These are phyloP conservation scores for Echeneis naucrates DNA, from an alignment of 2,797 vertebrate genomes.

Conservation along the genomic window DNA sequence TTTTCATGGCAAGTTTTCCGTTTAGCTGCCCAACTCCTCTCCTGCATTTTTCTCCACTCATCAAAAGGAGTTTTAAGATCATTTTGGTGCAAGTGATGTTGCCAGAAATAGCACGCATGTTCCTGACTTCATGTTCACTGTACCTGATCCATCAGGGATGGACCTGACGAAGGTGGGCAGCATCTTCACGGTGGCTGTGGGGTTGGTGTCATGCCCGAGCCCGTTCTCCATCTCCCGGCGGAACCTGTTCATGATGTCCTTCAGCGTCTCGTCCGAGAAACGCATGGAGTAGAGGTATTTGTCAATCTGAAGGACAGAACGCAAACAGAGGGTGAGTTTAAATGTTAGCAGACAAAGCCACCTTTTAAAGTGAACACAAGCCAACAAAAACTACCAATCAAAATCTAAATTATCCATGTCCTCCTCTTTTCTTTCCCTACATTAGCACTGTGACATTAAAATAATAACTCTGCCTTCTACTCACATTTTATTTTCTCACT, in stretches of 20 bases:
- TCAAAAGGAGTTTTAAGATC: background rate
- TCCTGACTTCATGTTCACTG: background rate
- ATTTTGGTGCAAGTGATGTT: background rate
- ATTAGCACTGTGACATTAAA: too few species aligned
- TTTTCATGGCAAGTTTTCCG: background rate
- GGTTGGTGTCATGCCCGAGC: constrained; percentile 91
- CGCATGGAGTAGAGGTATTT: constrained; percentile 98
- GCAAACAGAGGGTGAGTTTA: background rate
- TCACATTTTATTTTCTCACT: too few species aligned
- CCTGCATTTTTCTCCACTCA: too few species aligned
- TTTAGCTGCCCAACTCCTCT: background rate
- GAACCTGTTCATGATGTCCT: constrained; percentile 94
- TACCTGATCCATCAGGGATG: constrained; percentile 98
- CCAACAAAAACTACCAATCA: too few species aligned
- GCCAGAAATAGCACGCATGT: too few species aligned
- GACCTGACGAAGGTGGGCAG: constrained; percentile 97
- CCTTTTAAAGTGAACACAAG: too few species aligned
- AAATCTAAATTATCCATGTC: too few species aligned
- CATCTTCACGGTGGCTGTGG: constrained; percentile 95
- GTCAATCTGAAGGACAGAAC: constrained; percentile 87
- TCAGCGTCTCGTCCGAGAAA: constrained; percentile 93
- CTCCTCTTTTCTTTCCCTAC: too few species aligned
- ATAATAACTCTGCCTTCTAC: too few species aligned
- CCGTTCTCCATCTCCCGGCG: constrained; percentile 91
- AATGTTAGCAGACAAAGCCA: too few species aligned